Conservation (phyloP, 2,888 invertebrate species). For the Crioceris asparagi region DNA sequence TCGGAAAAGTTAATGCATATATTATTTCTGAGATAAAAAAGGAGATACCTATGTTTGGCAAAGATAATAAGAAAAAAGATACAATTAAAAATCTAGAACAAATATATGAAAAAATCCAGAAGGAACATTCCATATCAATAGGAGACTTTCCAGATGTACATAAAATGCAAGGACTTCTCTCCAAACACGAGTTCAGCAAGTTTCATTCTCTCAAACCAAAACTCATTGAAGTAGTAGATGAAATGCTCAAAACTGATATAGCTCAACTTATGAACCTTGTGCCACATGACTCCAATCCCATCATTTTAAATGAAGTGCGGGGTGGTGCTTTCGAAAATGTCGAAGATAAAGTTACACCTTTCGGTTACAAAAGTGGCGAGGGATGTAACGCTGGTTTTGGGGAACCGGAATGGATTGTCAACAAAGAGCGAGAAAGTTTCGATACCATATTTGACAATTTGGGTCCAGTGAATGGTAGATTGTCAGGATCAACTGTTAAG, state of each 20-base stretch:
- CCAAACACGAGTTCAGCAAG: slow-evolving; percentile 85
- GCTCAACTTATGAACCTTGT: slow-evolving; percentile 93
- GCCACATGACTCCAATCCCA: slow-evolving; percentile 42
- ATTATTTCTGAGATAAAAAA: slow-evolving; percentile 88
- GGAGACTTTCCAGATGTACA: slow-evolving; percentile 96
- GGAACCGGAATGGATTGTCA: slow-evolving; percentile 94
- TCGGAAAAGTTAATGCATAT: slow-evolving; percentile 97
- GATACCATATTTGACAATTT: slow-evolving; percentile 72
- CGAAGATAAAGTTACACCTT: slow-evolving; percentile 69
- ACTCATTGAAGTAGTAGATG: slow-evolving; percentile 83
- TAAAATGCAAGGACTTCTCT: slow-evolving; percentile 82
- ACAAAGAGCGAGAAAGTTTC: slow-evolving; percentile 72
- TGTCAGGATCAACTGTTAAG: slow-evolving; percentile 84
- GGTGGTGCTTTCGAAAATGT: slow-evolving; percentile 93
- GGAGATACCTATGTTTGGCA: slow-evolving; percentile 95
- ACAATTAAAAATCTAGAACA: slow-evolving; percentile 84
- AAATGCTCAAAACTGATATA: slow-evolving; percentile 91
- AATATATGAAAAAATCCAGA: slow-evolving; percentile 77
- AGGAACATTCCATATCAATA: slow-evolving; percentile 86
- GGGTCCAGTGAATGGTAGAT: slow-evolving; percentile 80
- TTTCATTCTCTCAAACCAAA: slow-evolving; percentile 85
- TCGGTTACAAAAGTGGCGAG: slow-evolving; percentile 88
- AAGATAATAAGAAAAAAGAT: slow-evolving; percentile 93
- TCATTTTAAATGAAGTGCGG: slow-evolving; percentile 27
- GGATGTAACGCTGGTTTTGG: slow-evolving; percentile 93